Evolutionary conservation across 1,140 invertebrate genomes (phyloP).

Genomic region (Pogonomyrmex californicus): DNA sequence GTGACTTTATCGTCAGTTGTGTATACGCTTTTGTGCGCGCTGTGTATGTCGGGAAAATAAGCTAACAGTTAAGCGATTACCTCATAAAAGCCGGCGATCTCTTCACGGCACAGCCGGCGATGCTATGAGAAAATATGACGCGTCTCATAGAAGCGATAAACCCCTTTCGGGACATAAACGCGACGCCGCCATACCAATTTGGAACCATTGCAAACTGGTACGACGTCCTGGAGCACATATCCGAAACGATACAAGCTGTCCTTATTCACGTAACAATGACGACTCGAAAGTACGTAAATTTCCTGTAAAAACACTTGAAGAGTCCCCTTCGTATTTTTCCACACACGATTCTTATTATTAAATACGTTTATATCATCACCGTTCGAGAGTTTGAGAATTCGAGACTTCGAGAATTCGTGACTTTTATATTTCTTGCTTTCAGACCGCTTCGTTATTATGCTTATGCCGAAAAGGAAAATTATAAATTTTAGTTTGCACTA

Average conservation of each 20-base stretch:
- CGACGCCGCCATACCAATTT: slow-evolving; percentile 1
- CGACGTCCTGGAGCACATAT: not conserved
- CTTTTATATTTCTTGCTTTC: not conserved
- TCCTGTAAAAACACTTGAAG: not conserved
- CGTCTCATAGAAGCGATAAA: slow-evolving; percentile 51
- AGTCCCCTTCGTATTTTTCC: not conserved
- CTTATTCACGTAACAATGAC: not conserved
- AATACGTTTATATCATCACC: not conserved
- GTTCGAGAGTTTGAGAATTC: not conserved
- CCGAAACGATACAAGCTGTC: slow-evolving; percentile 30
- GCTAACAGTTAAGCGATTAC: slow-evolving; percentile 61
- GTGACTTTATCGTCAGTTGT: slow-evolving; percentile 42
- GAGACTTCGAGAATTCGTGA: no score
- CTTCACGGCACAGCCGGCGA: slow-evolving; percentile 37
- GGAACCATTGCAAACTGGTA: slow-evolving; percentile 17
- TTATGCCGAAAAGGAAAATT: not conserved
- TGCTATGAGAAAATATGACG: slow-evolving; percentile 40
- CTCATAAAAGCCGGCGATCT: slow-evolving; percentile 55
- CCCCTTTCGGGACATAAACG: slow-evolving; percentile 51
- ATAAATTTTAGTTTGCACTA: not conserved
- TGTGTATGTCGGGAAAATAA: slow-evolving; percentile 51
- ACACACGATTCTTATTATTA: not conserved
- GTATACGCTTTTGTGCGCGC: slow-evolving; percentile 41
- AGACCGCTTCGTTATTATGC: not conserved
- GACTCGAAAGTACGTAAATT: not conserved